Evolutionary conservation across 2,888 invertebrate genomes (phyloP).

Genomic region (Brachyptera risi): DNA sequence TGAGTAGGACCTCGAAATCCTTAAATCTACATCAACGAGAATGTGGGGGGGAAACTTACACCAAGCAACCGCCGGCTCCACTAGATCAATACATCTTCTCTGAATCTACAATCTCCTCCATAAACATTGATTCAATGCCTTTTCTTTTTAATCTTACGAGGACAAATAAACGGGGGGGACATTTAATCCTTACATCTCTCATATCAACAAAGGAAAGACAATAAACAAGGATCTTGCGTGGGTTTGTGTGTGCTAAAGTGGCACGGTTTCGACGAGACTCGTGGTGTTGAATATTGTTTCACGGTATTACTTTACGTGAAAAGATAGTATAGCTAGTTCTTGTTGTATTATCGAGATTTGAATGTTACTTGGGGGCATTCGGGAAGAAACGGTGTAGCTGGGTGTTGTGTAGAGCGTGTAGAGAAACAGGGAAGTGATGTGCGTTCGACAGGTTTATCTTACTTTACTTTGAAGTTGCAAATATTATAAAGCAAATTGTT

Average conservation of each 20-base stretch:
- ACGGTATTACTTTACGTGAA: background rate
- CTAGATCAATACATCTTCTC: slow-evolving; percentile 15
- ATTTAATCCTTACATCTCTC: slow-evolving; percentile 15
- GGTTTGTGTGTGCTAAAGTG: background rate
- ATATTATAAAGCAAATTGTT: too few species aligned
- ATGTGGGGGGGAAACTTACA: background rate
- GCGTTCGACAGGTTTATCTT: too few species aligned
- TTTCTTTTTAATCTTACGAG: slow-evolving; percentile 12
- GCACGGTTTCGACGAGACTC: background rate
- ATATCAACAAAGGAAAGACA: slow-evolving; percentile 17
- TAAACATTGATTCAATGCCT: slow-evolving; percentile 16
- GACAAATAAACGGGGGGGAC: slow-evolving; percentile 19
- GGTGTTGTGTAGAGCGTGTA: background rate
- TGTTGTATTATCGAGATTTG: slow-evolving; percentile 1
- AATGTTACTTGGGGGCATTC: slow-evolving; percentile 6
- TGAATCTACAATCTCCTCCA: slow-evolving; percentile 14
- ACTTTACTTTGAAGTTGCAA: too few species aligned
- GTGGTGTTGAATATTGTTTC: too few species aligned
- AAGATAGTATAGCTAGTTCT: slow-evolving; percentile 3
- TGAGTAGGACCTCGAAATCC: too few species aligned
- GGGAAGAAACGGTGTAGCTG: background rate
- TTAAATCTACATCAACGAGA: too few species aligned
- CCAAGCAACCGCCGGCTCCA: background rate
- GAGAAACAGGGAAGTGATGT: too few species aligned
- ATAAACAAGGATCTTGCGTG: background rate